Percentiles rank a stretch among this genome's conserved stretches.
Evolutionary conservation across 2,888 invertebrate species (phyloP).

Genomic region (Ochlodes sylvanus): DNA sequence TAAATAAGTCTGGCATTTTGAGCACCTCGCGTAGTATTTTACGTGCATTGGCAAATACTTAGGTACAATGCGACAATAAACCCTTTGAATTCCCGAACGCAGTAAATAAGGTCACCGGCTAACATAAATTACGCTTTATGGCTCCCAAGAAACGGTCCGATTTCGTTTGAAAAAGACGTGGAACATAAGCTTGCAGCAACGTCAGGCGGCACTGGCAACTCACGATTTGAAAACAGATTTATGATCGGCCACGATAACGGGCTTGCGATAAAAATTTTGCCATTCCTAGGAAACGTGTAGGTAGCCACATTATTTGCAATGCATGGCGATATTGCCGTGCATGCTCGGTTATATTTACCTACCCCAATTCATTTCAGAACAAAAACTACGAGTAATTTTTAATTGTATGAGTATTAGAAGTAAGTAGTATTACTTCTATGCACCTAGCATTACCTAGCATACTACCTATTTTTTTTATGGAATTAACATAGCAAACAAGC

Average conservation of each 20-base stretch:
- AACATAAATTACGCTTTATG: constrained; percentile 73
- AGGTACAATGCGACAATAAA: constrained; percentile 81
- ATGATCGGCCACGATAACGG: constrained; percentile 84
- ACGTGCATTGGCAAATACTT: constrained; percentile 84
- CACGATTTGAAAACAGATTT: constrained; percentile 84
- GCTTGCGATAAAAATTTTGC: constrained; percentile 81
- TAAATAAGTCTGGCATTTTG: constrained; percentile 82
- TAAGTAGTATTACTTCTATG: too few relatives aligned
- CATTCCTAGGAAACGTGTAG: constrained; percentile 59
- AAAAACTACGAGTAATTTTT: too few relatives aligned
- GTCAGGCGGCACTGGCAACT: constrained; percentile 70
- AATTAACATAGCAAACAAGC: too few relatives aligned
- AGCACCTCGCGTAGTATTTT: constrained; percentile 79
- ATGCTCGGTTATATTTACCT: too few relatives aligned
- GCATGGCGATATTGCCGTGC: too few relatives aligned
- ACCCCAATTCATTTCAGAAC: too few relatives aligned
- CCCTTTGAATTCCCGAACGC: constrained; percentile 64
- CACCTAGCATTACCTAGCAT: too few relatives aligned
- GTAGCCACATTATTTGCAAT: constrained; percentile 10
- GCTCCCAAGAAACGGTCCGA: constrained; percentile 56
- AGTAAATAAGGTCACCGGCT: constrained; percentile 60
- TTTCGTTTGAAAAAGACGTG: constrained; percentile 57
- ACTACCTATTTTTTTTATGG: too few relatives aligned
- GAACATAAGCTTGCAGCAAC: constrained; percentile 64
- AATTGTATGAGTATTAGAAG: too few relatives aligned